phyloP scores from a whole-genome alignment of 2,797 vertebrate species.

The Cynodonichthys magdalenae region DNA sequence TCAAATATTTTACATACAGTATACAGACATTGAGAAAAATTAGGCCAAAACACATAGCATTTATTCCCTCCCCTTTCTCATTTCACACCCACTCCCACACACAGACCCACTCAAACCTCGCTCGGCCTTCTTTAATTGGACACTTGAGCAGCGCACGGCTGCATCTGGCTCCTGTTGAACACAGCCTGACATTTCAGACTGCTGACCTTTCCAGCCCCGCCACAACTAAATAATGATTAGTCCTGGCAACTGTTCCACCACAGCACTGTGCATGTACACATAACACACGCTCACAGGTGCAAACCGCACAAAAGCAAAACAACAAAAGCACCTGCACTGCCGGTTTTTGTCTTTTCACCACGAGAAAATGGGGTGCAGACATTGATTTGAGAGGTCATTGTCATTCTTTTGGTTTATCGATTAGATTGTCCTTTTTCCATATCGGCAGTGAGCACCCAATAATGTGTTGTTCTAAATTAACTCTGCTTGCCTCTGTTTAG shows the following conservation, averaged over 20 bases:
- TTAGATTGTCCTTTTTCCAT: constrained; percentile 96
- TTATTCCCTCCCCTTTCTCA: constrained; percentile 28
- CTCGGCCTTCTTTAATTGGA: constrained; percentile 96
- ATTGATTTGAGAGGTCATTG: constrained; percentile 93
- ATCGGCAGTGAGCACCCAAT: constrained; percentile 88
- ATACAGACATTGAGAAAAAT: not conserved
- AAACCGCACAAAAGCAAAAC: constrained; percentile 48
- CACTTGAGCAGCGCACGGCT: constrained; percentile 87
- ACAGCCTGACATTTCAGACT: constrained; percentile 98
- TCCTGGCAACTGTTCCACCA: constrained; percentile 92
- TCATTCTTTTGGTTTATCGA: constrained; percentile 88
- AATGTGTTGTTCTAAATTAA: constrained; percentile 94
- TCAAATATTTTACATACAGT: not conserved
- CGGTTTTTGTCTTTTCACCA: constrained; percentile 80
- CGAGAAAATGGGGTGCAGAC: constrained; percentile 92
- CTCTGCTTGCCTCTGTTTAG: constrained; percentile 89
- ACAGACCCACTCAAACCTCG: constrained; percentile 78
- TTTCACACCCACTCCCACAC: constrained; percentile 71
- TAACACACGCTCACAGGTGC: constrained; percentile 46
- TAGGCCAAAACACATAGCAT: not conserved
- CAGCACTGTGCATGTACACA: constrained; percentile 76
- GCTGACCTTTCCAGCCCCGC: constrained; percentile 97
- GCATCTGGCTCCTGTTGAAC: constrained; percentile 91
- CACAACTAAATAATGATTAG: constrained; percentile 98
- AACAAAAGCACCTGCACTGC: constrained; percentile 63